Percentiles rank a stretch among this genome's conserved stretches.
Evolutionary conservation across 2,113 vertebrate species (phyloP).

Genomic region (Pitta sordida): DNA sequence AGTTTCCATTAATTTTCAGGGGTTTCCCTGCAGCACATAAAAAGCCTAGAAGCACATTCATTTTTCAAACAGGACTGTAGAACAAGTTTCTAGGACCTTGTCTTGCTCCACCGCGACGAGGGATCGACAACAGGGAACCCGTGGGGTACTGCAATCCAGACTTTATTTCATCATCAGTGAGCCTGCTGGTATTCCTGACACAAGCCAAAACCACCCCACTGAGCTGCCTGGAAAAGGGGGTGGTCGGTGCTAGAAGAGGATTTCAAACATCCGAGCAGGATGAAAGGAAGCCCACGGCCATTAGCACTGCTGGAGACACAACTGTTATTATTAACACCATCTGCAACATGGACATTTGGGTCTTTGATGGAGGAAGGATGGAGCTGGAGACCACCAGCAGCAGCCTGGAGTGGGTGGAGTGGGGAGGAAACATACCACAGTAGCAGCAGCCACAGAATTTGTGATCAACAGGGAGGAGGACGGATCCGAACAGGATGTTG

Average conservation of each 20-base stretch:
- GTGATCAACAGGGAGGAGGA: neutral
- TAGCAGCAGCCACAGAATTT: slow-evolving; percentile 31
- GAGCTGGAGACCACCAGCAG: slow-evolving; percentile 44
- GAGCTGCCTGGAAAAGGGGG: neutral
- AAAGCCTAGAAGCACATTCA: neutral
- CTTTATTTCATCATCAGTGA: neutral
- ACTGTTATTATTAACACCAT: slow-evolving; percentile 56
- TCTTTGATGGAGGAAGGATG: slow-evolving; percentile 40
- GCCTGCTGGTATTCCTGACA: neutral
- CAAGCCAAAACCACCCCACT: neutral
- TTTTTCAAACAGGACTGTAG: neutral
- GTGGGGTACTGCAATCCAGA: neutral
- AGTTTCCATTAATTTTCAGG: neutral
- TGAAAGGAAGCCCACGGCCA: slow-evolving; percentile 41
- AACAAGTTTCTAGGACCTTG: neutral
- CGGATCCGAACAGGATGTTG: slow-evolving; percentile 1
- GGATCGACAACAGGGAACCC: neutral
- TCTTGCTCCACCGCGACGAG: neutral
- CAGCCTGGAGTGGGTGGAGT: slow-evolving; percentile 1
- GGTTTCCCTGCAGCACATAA: neutral
- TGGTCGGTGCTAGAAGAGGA: neutral
- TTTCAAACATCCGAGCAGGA: slow-evolving; percentile 35
- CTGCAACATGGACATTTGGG: neutral
- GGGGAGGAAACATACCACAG: neutral
- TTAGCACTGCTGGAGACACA: slow-evolving; percentile 51